Percentiles rank a stretch among this genome's conserved stretches.
Evolutionary conservation across 1,140 invertebrate genomes (phyloP).

Genomic region (Zaprionus ornatus): DNA sequence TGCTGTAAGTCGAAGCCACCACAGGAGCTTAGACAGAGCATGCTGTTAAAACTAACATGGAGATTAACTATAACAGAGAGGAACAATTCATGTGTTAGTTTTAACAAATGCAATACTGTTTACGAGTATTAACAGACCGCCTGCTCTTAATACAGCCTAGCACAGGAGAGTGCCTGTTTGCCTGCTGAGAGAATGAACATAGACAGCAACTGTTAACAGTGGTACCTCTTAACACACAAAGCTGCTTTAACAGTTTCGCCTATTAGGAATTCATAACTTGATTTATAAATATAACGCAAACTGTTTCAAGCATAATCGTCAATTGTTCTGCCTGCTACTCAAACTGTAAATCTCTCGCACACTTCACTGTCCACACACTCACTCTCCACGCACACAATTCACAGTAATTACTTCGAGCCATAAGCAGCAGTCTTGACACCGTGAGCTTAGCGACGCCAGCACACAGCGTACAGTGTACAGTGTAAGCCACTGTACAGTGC

Average conservation of each 20-base stretch:
- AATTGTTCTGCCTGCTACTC: constrained; percentile 6
- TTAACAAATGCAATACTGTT: background rate
- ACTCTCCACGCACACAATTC: background rate
- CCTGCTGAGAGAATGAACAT: background rate
- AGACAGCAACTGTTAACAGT: background rate
- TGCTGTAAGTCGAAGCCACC: too few species aligned
- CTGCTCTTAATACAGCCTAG: too few species aligned
- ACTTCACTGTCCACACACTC: background rate
- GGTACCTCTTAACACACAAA: background rate
- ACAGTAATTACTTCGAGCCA: background rate
- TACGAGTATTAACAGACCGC: background rate
- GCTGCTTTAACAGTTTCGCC: background rate
- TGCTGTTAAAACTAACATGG: background rate
- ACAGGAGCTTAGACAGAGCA: too few species aligned
- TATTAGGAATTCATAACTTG: background rate
- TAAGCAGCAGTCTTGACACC: constrained; percentile 2
- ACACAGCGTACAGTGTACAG: constrained; percentile 2
- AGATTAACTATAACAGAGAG: background rate
- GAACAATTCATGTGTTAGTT: background rate
- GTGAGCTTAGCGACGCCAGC: background rate
- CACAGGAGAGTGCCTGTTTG: background rate
- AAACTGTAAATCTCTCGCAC: constrained; percentile 1
- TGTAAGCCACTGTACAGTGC: background rate
- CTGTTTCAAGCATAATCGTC: background rate
- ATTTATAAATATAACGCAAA: background rate